These are phyloP conservation scores for Harmothoe impar DNA, from an alignment of 2,888 invertebrate species.

Conservation along the genomic window DNA sequence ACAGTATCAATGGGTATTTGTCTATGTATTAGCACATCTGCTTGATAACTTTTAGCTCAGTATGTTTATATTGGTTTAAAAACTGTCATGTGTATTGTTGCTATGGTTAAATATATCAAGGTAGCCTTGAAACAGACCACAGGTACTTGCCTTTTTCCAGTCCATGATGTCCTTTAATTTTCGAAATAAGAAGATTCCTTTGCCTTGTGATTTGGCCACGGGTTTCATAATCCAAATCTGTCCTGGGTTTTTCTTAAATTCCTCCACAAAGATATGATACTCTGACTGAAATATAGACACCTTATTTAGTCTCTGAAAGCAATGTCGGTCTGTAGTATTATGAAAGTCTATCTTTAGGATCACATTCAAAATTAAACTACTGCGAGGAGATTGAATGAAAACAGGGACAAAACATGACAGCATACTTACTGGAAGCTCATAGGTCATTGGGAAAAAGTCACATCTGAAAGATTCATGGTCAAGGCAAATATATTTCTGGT, in stretches of 20 bases:
- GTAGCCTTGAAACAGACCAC: no score
- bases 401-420: neutral
- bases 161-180: slow-evolving; percentile 85
- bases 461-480: slow-evolving; percentile 79
- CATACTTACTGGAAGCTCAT: slow-evolving; percentile 86
- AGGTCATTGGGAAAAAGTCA: slow-evolving; percentile 86
- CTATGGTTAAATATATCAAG: no score
- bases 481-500: neutral
- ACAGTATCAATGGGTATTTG: no score
- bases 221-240: slow-evolving; percentile 88
- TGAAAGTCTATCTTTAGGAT: no score
- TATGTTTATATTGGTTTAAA: no score
- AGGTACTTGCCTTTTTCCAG: slow-evolving; percentile 84
- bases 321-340: neutral
- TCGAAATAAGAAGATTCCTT: slow-evolving; percentile 87
- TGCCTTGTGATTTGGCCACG: slow-evolving; percentile 86
- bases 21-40: no score
- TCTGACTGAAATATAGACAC: slow-evolving; percentile 84
- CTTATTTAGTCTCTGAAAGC: neutral
- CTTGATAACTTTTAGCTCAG: no score
- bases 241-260: slow-evolving; percentile 86
- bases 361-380: no score
- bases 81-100: no score
- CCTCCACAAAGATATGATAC: slow-evolving; percentile 87
- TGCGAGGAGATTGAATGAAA: no score